phyloP scores from a whole-genome alignment of 2,888 invertebrate genomes.

The Lathronympha strigana region DNA sequence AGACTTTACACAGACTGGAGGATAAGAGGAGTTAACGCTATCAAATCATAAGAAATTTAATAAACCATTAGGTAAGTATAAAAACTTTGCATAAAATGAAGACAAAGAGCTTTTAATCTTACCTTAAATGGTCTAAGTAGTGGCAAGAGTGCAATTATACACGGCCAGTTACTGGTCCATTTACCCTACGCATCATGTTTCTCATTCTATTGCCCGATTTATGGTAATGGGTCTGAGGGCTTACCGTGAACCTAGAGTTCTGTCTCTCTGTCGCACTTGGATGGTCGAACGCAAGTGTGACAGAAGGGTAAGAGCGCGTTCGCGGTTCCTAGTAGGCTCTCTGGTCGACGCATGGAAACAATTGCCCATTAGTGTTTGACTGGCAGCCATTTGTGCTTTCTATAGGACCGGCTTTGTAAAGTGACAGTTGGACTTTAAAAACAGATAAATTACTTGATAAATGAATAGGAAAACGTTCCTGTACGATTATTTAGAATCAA shows the following conservation, averaged over 20 bases:
- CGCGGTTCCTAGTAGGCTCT: too few relatives aligned
- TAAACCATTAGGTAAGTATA: too few relatives aligned
- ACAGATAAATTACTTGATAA: not conserved
- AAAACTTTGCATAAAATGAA: too few relatives aligned
- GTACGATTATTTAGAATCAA: not conserved
- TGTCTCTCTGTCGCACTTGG: too few relatives aligned
- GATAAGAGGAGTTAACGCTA: too few relatives aligned
- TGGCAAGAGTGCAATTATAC: not conserved
- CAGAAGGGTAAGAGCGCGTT: too few relatives aligned
- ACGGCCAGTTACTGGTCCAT: slow-evolving; percentile 43
- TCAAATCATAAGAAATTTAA: too few relatives aligned
- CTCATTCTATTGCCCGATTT: slow-evolving; percentile 47
- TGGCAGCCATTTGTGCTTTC: slow-evolving; percentile 39
- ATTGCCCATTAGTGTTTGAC: slow-evolving; percentile 45
- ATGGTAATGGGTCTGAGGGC: slow-evolving; percentile 43
- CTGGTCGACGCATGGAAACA: slow-evolving; percentile 43
- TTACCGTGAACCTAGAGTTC: too few relatives aligned
- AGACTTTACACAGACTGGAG: too few relatives aligned
- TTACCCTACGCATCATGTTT: slow-evolving; percentile 38
- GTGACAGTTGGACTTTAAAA: slow-evolving; percentile 1
- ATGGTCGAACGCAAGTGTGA: too few relatives aligned
- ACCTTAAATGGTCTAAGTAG: not conserved
- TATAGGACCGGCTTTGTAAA: not conserved
- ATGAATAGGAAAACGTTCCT: not conserved
- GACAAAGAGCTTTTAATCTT: not conserved